Conservation (phyloP, 2,113 vertebrate species). For the Sardina pilchardus region DNA sequence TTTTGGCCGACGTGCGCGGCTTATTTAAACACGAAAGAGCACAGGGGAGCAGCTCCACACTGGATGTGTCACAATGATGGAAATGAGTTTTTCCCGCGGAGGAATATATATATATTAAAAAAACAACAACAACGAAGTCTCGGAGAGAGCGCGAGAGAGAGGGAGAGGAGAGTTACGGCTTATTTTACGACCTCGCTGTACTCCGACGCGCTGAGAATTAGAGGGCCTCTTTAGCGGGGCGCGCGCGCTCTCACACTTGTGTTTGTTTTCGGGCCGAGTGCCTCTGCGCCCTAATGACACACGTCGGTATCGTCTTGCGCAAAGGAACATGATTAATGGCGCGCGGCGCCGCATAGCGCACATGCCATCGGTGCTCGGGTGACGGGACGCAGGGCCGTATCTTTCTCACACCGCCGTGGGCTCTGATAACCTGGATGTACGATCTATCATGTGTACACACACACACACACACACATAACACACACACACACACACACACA, state of each 20-base stretch:
- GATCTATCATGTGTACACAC: not conserved
- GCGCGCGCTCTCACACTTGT: not conserved
- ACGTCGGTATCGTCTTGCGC: not conserved
- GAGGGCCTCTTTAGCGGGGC: not conserved
- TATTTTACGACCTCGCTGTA: not conserved
- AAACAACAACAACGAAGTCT: too few relatives aligned
- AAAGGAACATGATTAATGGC: not conserved
- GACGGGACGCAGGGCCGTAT: not conserved
- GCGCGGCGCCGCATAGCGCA: not conserved
- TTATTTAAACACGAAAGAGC: not conserved
- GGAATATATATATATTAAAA: too few relatives aligned
- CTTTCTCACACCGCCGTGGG: constrained; percentile 11
- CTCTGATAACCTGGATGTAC: not conserved
- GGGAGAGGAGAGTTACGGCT: not conserved
- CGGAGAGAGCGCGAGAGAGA: not conserved
- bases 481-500: not conserved
- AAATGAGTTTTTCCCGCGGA: not conserved
- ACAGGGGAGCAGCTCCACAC: not conserved
- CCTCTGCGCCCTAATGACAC: not conserved
- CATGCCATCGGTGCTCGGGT: not conserved
- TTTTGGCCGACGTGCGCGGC: not conserved
- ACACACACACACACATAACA: not conserved
- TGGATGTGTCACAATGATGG: not conserved
- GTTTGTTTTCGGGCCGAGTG: not conserved
- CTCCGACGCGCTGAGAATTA: not conserved